Evolutionary conservation across 2,113 vertebrate genomes (phyloP).

Genomic region (Sakesphorus luctuosus): DNA sequence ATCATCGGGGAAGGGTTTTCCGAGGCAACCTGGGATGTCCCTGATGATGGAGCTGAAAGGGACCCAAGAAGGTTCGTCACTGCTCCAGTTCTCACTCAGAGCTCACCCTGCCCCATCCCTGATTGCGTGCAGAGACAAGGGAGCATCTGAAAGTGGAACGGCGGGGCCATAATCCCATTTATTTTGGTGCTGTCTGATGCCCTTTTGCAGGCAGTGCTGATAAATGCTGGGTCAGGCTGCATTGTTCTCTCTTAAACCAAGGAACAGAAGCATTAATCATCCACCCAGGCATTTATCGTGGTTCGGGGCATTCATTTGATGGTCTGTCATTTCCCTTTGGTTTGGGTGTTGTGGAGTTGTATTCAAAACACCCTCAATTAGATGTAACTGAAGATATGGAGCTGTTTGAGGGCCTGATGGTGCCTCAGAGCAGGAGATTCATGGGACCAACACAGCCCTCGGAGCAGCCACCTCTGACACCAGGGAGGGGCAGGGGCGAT

Average conservation of each 20-base stretch:
- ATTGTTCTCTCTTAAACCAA: slow-evolving; percentile 55
- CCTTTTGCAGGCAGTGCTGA: slow-evolving; percentile 10
- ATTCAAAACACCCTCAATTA: slow-evolving; percentile 63
- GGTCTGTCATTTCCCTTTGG: slow-evolving; percentile 69
- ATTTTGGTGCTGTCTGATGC: slow-evolving; percentile 11
- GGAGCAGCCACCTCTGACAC: rapidly evolving
- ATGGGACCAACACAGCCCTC: rapidly evolving
- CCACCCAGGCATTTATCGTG: slow-evolving; percentile 57
- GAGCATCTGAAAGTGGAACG: not conserved
- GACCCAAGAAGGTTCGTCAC: not conserved
- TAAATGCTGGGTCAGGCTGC: not conserved
- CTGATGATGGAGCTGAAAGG: not conserved
- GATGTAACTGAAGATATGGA: slow-evolving; percentile 50
- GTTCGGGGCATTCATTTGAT: slow-evolving; percentile 60
- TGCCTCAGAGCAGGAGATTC: not conserved
- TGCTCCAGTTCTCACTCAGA: rapidly evolving
- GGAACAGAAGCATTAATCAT: slow-evolving; percentile 68
- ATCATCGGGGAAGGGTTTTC: slow-evolving; percentile 45
- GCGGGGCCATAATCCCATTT: not conserved
- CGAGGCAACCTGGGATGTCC: not conserved
- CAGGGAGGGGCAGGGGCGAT: rapidly evolving
- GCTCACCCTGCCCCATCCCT: not conserved
- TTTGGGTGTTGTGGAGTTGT: slow-evolving; percentile 56
- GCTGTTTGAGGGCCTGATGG: slow-evolving; percentile 39
- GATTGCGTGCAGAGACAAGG: rapidly evolving